Evolutionary conservation across 2,797 vertebrate genomes (phyloP), one percentile per base, ranked within the genome.

Genomic region (Takifugu rubripes): DNA sequence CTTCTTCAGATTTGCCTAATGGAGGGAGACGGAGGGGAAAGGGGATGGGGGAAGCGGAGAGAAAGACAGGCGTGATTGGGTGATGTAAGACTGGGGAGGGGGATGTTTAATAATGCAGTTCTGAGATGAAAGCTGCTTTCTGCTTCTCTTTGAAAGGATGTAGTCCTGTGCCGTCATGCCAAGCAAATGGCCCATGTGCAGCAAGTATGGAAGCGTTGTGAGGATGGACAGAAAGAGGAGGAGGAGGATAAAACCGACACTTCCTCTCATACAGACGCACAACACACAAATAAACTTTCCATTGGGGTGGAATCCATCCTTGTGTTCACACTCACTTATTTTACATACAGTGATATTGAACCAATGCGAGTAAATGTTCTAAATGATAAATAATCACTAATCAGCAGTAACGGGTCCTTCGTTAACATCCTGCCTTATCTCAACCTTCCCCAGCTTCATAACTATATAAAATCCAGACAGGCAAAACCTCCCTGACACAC

Each of bases 1-100:
- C 88, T 96, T 98, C 91, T 97, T 98, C 83, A 98, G 88, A 75
- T 97, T 99, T 26, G 95, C 96, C 96, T 99, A 81, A 61, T 78
- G 58, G 68, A 76, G 55, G 52, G 62, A 84, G 74, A 86, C 62
- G 70, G 67, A 68, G 59, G 46, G 62, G 55, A 1, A 3, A 65
- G 66, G 44, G 49, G 67, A 29, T 59, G 50, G 63, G 64, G 55
- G 29, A 62, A 61, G 54, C 6, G 56, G 54, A 56, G 61, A 59
- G 65, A 75, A 60, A 81, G 71, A 79, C 64, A 77, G 40, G 62
- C 78, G 72, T 85, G 84, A 83, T 75, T 77, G 86, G 86, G 51
- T 78, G 68, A 84, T 80, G 78, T 81, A 75, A 84, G 75, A 80
- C 76, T 84, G 67, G 60, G 80, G 82, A 79, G 79, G 82, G 61